Evolutionary conservation across 2,113 vertebrate species (phyloP).

Genomic region (Podocnemis expansa): DNA sequence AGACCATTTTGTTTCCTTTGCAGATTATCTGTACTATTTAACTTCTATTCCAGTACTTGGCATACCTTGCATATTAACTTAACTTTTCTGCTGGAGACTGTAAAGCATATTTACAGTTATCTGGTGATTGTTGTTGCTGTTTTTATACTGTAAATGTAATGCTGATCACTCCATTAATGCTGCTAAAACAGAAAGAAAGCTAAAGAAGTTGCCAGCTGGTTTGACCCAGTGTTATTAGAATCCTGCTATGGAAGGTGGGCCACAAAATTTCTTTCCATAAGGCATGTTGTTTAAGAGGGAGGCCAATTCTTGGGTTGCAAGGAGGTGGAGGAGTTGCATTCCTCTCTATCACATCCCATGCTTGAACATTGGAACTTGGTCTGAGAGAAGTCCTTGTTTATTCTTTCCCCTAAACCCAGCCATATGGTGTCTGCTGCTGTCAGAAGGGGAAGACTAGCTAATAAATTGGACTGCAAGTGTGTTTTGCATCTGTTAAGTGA

Average conservation of each 20-base stretch:
- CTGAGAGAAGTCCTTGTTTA: constrained; percentile 14
- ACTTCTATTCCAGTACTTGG: not conserved
- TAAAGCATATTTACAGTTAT: not conserved
- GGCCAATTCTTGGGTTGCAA: not conserved
- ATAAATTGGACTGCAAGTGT: constrained; percentile 45
- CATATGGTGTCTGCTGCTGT: constrained; percentile 59
- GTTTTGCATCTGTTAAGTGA: not conserved
- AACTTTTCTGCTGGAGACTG: not conserved
- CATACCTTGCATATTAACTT: not conserved
- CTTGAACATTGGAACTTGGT: constrained; percentile 15
- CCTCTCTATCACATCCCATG: fast-evolving
- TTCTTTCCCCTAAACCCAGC: constrained; percentile 17
- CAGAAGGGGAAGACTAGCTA: constrained; percentile 25
- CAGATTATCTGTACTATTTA: not conserved
- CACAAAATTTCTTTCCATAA: constrained; percentile 46
- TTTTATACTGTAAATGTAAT: not conserved
- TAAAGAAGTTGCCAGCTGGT: constrained; percentile 61
- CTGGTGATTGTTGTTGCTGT: constrained; percentile 15
- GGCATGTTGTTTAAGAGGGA: constrained; percentile 51
- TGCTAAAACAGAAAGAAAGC: not conserved
- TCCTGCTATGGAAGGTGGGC: constrained; percentile 35
- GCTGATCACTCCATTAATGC: not conserved
- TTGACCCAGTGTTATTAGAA: constrained; percentile 51
- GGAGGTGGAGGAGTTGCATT: not conserved
- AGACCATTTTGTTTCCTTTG: not conserved